Evolutionary conservation across 2,888 invertebrate species (phyloP).

Genomic region (Sisyra nigra): DNA sequence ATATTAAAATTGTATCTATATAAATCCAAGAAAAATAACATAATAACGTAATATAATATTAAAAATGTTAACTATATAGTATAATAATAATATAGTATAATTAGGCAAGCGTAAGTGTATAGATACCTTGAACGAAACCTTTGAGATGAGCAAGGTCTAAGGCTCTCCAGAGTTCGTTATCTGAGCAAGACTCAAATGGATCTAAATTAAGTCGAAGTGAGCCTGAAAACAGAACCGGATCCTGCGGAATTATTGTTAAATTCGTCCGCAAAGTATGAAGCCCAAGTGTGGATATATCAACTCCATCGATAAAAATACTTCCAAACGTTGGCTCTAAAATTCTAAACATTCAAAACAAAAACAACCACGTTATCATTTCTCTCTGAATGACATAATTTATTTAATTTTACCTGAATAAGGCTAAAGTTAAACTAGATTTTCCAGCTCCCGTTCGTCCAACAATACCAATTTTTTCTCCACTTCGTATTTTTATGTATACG

Average conservation of each 20-base stretch:
- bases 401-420: conserved; percentile 39
- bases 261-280: conserved; percentile 71
- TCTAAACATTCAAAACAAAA: no score
- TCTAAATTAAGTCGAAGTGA: conserved; percentile 82
- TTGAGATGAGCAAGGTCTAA: conserved; percentile 83
- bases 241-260: conserved; percentile 80
- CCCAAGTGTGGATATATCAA: conserved; percentile 67
- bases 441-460: conserved; percentile 85
- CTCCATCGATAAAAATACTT: conserved; percentile 65
- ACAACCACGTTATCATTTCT: no score
- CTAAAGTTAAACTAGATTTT: conserved; percentile 76
- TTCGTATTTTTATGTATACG: conserved; percentile 57
- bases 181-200: conserved; percentile 64
- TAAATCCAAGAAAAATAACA: no score
- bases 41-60: no score
- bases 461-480: conserved; percentile 81
- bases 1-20: no score
- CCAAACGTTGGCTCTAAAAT: conserved; percentile 76
- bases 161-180: conserved; percentile 76
- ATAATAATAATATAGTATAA: no score
- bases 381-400: no score
- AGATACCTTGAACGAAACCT: conserved; percentile 38
- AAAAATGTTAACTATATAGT: no score
- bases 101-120: no score
- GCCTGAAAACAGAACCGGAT: conserved; percentile 90